These are phyloP conservation scores for Drosophila meridionalis DNA, from an alignment of 2,888 invertebrate species.

Conservation along the genomic window DNA sequence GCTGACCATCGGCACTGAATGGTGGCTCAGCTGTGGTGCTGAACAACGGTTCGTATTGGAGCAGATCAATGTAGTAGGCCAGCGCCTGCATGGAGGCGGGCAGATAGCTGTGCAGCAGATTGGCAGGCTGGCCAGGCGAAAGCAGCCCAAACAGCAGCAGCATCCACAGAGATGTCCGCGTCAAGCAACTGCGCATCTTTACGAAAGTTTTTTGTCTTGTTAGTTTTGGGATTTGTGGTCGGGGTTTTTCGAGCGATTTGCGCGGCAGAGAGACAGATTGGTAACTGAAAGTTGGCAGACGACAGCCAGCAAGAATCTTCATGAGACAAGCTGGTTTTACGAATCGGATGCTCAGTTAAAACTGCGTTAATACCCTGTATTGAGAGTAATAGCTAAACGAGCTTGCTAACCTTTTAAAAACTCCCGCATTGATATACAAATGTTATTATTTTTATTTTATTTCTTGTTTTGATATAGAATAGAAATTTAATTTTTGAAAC, in stretches of 20 bases:
- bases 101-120: conserved; percentile 82
- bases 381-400: background rate
- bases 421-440: background rate
- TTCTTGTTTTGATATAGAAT: too few species aligned
- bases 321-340: conserved; percentile 66
- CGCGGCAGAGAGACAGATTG: conserved; percentile 62
- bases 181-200: conserved; percentile 67
- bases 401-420: background rate
- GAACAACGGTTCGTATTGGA: conserved; percentile 84
- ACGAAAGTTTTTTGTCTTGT: conserved; percentile 16
- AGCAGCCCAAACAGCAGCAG: conserved; percentile 42
- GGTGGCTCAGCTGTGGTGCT: conserved; percentile 84
- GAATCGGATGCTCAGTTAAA: conserved; percentile 57
- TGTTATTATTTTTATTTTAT: too few species aligned
- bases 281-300: conserved; percentile 65
- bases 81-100: conserved; percentile 85
- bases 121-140: conserved; percentile 58
- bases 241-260: conserved; percentile 55
- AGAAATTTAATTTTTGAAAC: background rate
- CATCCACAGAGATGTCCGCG: conserved; percentile 23
- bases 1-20: conserved; percentile 64
- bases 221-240: conserved; percentile 4
- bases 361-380: conserved; percentile 50
- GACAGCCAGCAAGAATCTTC: conserved; percentile 57
- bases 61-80: conserved; percentile 84